Percentiles rank a stretch among this genome's conserved stretches.
These are phyloP conservation scores for Spodoptera littoralis DNA, from an alignment of 2,888 invertebrate species.

Conservation along the genomic window DNA sequence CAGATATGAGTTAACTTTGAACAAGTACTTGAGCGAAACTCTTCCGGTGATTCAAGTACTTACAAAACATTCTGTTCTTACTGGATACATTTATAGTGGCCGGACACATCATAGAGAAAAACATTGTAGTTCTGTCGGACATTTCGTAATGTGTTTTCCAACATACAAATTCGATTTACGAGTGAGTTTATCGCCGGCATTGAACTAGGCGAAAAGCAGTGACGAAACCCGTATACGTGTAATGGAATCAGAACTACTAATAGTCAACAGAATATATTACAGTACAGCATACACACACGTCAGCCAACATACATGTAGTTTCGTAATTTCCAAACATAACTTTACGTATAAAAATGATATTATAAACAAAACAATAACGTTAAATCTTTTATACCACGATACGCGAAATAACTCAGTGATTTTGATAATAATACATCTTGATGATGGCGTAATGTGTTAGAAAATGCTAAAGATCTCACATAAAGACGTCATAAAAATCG, in stretches of 20 bases:
- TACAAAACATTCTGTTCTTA: constrained; percentile 27
- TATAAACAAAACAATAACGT: constrained; percentile 32
- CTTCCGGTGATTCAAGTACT: constrained; percentile 19
- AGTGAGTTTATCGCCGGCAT: constrained; percentile 43
- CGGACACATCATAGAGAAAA: constrained; percentile 28
- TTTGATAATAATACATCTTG: constrained; percentile 20
- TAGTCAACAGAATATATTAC: constrained; percentile 2
- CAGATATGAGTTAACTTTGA: constrained; percentile 20
- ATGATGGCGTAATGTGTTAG: constrained; percentile 14
- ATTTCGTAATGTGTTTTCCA: constrained; percentile 31
- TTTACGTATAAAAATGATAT: constrained; percentile 19
- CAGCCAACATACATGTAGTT: too few species aligned
- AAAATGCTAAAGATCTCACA: constrained; percentile 7
- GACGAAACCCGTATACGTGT: constrained; percentile 34
- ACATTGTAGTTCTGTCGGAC: constrained; percentile 32
- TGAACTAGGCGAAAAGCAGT: constrained; percentile 23
- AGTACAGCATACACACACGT: too few species aligned
- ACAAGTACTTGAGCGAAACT: constrained; percentile 9
- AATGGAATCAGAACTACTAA: constrained; percentile 19
- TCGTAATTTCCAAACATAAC: constrained; percentile 7
- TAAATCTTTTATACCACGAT: constrained; percentile 18
- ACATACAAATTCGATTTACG: constrained; percentile 31
- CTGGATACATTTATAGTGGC: constrained; percentile 19
- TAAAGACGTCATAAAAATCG: constrained; percentile 18
- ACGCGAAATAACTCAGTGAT: constrained; percentile 26